These are phyloP conservation scores for Nymphalis polychloros DNA, from an alignment of 2,888 invertebrate species.

Conservation along the genomic window DNA sequence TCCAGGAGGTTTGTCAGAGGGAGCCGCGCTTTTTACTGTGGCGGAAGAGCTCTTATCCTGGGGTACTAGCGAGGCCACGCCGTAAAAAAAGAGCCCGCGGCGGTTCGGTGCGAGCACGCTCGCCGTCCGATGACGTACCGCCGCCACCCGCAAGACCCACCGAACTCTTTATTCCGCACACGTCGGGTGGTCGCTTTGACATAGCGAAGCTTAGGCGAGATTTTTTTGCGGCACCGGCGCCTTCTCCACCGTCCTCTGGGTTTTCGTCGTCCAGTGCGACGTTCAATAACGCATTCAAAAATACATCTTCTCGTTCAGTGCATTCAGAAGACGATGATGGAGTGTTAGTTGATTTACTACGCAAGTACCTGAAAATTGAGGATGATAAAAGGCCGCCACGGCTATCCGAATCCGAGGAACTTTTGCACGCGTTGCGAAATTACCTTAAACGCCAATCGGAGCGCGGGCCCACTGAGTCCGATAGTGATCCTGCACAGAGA, in stretches of 20 bases:
- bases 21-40: constrained; percentile 90
- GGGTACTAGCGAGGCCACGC: constrained; percentile 83
- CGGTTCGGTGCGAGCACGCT: constrained; percentile 85
- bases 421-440: constrained; percentile 84
- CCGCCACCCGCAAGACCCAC: constrained; percentile 69
- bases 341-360: constrained; percentile 84
- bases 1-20: constrained; percentile 89
- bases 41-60: constrained; percentile 92
- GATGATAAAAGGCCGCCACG: constrained; percentile 75
- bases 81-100: constrained; percentile 82
- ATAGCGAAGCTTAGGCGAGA: constrained; percentile 85
- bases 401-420: constrained; percentile 81
- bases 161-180: constrained; percentile 74
- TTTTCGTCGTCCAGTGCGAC: constrained; percentile 46
- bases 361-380: constrained; percentile 84
- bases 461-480: constrained; percentile 57
- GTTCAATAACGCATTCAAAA: constrained; percentile 64
- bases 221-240: constrained; percentile 81
- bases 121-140: constrained; percentile 84
- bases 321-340: constrained; percentile 75
- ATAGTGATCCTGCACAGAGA: constrained; percentile 69
- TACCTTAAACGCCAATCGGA: constrained; percentile 76
- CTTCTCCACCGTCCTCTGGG: constrained; percentile 55
- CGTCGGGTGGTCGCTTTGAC: constrained; percentile 85
- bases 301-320: constrained; percentile 57